Percentiles rank a stretch among this genome's conserved stretches.
Evolutionary conservation across 2,113 vertebrate genomes (phyloP).

Genomic region (Psilopsiagon aymara): DNA sequence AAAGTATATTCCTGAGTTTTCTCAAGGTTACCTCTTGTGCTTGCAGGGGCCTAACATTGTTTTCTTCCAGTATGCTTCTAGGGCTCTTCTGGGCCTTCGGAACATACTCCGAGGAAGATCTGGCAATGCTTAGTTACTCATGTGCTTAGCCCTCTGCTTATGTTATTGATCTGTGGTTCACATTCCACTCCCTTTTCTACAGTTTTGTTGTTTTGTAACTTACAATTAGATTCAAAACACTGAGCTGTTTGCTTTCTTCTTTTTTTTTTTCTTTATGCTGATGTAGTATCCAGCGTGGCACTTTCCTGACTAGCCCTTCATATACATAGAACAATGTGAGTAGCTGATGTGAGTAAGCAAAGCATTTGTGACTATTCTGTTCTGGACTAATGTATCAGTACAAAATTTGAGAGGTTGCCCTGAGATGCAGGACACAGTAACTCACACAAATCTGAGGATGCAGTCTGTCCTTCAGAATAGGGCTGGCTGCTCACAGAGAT

Average conservation of each 20-base stretch:
- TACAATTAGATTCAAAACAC: background rate
- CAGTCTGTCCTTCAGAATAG: background rate
- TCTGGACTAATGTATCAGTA: background rate
- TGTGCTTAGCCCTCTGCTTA: background rate
- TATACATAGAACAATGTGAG: background rate
- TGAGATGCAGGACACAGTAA: background rate
- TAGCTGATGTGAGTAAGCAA: background rate
- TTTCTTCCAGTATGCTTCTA: background rate
- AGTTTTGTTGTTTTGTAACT: background rate
- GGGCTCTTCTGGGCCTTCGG: background rate
- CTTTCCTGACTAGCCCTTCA: background rate
- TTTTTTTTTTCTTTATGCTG: background rate
- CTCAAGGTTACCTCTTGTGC: background rate
- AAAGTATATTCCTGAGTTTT: background rate
- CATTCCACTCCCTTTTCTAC: background rate
- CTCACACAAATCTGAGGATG: background rate
- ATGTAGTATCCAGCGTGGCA: background rate
- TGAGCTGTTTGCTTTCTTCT: background rate
- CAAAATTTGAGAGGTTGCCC: background rate
- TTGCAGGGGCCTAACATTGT: background rate
- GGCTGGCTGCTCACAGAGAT: background rate
- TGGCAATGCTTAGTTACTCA: background rate
- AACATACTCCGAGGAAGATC: background rate
- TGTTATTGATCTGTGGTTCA: background rate
- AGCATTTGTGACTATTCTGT: background rate